These are phyloP conservation scores for Echinometra lucunter DNA, from an alignment of 53 echinoderm and acorn worm genomes.

Conservation along the genomic window DNA sequence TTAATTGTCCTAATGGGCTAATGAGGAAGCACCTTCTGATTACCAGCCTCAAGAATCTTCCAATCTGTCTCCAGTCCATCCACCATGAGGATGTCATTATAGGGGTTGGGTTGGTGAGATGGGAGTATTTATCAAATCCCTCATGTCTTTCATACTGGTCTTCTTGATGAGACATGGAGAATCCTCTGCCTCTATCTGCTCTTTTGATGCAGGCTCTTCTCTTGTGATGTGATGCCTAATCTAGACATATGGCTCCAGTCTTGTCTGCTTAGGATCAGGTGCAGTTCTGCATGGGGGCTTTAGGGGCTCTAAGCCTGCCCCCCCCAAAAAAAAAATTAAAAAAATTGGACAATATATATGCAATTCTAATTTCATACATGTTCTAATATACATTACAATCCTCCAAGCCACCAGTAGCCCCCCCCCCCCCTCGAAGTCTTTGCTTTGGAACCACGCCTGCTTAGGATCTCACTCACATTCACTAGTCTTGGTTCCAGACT, in stretches of 20 bases:
- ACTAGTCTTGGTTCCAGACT: neutral
- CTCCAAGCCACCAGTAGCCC: too few species aligned
- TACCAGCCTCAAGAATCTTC: neutral
- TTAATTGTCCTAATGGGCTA: too few species aligned
- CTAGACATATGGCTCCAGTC: constrained; percentile 1
- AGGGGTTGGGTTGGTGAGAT: neutral
- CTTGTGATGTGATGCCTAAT: neutral
- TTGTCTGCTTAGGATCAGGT: neutral
- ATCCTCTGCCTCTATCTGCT: neutral
- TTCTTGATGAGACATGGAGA: neutral
- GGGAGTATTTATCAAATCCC: constrained; percentile 1
- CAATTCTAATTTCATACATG: too few species aligned
- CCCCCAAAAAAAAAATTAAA: too few species aligned
- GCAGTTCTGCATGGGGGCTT: too few species aligned
- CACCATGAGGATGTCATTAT: constrained; percentile 23
- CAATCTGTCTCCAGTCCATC: neutral
- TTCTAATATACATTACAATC: too few species aligned
- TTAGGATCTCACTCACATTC: neutral
- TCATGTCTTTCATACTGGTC: constrained; percentile 14
- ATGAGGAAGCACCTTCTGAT: too few species aligned
- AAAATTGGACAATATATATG: too few species aligned
- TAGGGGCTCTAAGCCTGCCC: too few species aligned
- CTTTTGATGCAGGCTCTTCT: neutral
- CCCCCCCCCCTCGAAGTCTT: too few species aligned
- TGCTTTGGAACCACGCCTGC: too few species aligned